phyloP scores from a whole-genome alignment of 2,113 vertebrate species.

The Taxidea taxus region DNA sequence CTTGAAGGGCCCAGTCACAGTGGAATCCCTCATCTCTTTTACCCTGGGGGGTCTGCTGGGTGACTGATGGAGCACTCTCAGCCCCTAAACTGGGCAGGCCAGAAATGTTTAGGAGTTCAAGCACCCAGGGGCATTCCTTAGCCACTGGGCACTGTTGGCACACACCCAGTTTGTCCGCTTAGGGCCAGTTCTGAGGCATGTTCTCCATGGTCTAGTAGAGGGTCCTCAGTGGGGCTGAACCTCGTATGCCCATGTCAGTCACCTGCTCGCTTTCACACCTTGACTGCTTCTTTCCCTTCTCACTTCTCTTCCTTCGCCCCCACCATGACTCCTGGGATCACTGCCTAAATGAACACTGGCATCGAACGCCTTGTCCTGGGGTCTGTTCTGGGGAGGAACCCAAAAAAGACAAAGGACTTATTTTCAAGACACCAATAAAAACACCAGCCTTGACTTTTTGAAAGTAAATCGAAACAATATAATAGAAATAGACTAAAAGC shows the following conservation, averaged over 20 bases:
- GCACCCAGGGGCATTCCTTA: not conserved
- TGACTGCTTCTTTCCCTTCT: not conserved
- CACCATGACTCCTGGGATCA: not conserved
- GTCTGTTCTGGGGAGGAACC: not conserved
- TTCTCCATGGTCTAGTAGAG: not conserved
- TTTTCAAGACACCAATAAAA: not conserved
- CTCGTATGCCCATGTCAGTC: not conserved
- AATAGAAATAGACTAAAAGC: not conserved
- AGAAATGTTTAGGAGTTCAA: not conserved
- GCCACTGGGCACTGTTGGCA: not conserved
- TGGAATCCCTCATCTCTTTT: not conserved
- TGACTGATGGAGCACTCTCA: not conserved
- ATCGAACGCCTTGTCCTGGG: not conserved
- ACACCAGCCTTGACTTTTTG: not conserved
- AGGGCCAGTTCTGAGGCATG: not conserved
- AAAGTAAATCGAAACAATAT: not conserved
- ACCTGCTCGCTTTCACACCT: not conserved
- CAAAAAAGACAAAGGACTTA: not conserved
- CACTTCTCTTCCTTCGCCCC: not conserved
- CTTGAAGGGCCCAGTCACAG: not conserved
- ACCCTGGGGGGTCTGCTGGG: accelerated
- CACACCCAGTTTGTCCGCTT: not conserved
- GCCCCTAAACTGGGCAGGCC: not conserved
- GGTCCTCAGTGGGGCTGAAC: not conserved
- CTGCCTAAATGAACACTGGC: not conserved